phyloP scores from a whole-genome alignment of 2,888 invertebrate genomes.

The Imbricaverruca yamaguchii region DNA sequence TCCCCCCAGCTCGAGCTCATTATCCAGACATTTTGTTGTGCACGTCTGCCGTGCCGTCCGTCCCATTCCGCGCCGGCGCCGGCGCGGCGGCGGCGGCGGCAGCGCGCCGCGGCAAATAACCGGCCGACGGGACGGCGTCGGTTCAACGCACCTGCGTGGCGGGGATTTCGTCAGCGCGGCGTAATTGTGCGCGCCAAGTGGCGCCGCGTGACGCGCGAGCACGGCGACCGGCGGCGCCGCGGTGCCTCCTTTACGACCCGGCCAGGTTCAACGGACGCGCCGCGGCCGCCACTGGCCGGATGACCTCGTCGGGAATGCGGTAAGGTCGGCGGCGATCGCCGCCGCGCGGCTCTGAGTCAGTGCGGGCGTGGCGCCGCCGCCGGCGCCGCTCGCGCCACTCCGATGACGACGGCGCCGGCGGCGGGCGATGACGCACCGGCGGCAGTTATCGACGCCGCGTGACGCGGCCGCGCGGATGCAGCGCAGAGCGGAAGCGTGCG shows the following conservation, averaged over 20 bases:
- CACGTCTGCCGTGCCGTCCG: not conserved
- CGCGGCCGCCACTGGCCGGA: slow-evolving; percentile 45
- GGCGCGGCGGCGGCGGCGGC: not conserved
- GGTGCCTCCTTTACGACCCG: not conserved
- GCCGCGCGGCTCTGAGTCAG: slow-evolving; percentile 87
- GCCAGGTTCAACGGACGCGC: not conserved
- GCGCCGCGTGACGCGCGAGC: not conserved
- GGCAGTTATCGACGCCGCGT: no score
- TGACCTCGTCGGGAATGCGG: slow-evolving; percentile 72
- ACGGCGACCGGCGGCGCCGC: not conserved
- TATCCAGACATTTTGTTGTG: not conserved
- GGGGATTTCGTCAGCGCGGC: not conserved
- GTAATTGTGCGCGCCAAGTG: slow-evolving; percentile 10
- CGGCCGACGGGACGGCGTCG: no score
- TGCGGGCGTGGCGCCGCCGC: slow-evolving; percentile 96
- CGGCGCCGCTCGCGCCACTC: no score
- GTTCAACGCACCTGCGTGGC: not conserved
- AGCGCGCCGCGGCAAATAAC: no score
- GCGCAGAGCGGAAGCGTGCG: no score
- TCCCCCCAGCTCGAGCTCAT: no score
- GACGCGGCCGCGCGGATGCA: no score
- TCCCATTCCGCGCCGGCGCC: not conserved
- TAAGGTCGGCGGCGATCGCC: slow-evolving; percentile 84
- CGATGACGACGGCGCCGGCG: no score
- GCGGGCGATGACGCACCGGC: no score